A percentile compares a stretch with the other conserved stretches of the same genome.
These are phyloP conservation scores for Cephus runcator DNA, from an alignment of 2,888 invertebrate species.

Conservation along the genomic window DNA sequence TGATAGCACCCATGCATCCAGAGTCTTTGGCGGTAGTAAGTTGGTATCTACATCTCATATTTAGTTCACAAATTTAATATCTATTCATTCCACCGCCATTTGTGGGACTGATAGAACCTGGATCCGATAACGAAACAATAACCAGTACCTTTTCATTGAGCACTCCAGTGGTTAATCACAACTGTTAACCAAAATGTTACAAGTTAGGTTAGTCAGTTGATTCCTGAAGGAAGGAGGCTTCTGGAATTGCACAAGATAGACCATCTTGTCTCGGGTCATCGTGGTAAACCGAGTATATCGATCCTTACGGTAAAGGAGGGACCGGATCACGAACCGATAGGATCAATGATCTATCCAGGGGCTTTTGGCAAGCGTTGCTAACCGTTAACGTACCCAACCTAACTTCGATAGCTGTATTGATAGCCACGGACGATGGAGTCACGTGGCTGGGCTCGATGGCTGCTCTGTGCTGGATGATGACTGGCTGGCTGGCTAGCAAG, in stretches of 20 bases:
- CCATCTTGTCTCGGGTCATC: neutral
- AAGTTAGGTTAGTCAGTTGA: neutral
- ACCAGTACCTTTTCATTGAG: neutral
- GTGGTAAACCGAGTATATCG: neutral
- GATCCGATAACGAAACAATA: neutral
- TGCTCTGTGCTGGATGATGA: neutral
- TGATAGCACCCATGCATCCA: constrained; percentile 22
- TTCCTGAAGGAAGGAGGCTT: neutral
- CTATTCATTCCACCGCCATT: neutral
- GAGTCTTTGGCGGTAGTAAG: neutral
- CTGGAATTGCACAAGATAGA: neutral
- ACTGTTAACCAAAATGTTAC: neutral
- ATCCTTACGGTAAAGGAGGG: neutral
- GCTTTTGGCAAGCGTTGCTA: neutral
- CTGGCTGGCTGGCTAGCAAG: neutral
- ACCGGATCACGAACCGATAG: neutral
- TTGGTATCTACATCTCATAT: neutral
- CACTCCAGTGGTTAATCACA: neutral
- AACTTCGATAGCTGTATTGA: neutral
- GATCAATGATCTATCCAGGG: neutral
- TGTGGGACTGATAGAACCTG: neutral
- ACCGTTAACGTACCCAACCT: neutral
- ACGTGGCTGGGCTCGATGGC: neutral
- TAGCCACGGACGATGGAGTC: neutral
- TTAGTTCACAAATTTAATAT: neutral